Evolutionary conservation across 2,797 vertebrate species (phyloP).

Genomic region (Anas bernieri): DNA sequence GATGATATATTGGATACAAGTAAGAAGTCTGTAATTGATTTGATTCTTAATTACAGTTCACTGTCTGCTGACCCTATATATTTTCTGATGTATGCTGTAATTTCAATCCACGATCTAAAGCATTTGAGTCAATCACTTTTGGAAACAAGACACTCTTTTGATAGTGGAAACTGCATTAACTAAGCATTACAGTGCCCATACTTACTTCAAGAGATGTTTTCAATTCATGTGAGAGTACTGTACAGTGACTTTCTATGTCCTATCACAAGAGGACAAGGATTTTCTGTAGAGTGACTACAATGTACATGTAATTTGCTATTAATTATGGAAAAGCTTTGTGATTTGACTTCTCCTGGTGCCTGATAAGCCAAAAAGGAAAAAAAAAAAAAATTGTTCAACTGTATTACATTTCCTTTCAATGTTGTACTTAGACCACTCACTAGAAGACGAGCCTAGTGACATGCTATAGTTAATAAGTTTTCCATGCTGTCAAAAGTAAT

Average conservation of each 20-base stretch:
- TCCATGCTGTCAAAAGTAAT: constrained; percentile 83
- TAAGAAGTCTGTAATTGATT: not conserved
- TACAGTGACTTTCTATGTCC: not conserved
- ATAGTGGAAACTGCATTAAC: not conserved
- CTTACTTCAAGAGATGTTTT: not conserved
- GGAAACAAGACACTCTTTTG: not conserved
- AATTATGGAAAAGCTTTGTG: constrained; percentile 53
- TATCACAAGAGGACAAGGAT: constrained; percentile 32
- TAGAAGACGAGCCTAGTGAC: constrained; percentile 66
- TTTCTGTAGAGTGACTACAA: constrained; percentile 24
- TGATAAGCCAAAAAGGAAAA: constrained; percentile 18
- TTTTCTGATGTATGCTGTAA: not conserved
- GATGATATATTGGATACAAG: not conserved
- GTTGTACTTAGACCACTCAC: constrained; percentile 46
- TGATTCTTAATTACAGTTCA: constrained; percentile 7
- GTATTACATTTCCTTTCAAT: constrained; percentile 61
- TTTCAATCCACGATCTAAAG: not conserved
- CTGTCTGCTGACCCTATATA: not conserved
- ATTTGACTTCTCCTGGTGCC: constrained; percentile 51
- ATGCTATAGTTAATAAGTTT: constrained; percentile 81
- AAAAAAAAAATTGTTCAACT: constrained; percentile 38
- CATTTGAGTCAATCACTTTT: not conserved
- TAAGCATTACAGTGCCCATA: not conserved
- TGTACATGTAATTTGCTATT: constrained; percentile 38
- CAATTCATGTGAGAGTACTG: not conserved